These are phyloP conservation scores for Halictus rubicundus DNA, from an alignment of 1,140 invertebrate species.

Conservation along the genomic window DNA sequence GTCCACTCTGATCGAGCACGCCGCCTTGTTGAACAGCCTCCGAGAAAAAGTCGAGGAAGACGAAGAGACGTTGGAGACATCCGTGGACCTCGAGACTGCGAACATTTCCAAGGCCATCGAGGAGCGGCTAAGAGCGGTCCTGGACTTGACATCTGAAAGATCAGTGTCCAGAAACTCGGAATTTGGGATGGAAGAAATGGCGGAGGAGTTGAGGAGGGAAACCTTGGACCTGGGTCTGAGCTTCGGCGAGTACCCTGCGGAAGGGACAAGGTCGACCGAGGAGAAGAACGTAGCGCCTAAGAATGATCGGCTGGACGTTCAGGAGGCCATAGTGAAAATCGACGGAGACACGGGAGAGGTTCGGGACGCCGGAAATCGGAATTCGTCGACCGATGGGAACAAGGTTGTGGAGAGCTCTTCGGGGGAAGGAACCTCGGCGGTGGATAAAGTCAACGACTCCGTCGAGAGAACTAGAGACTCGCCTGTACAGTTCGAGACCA, in stretches of 20 bases:
- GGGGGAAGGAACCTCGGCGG: not conserved
- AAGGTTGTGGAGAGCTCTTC: not conserved
- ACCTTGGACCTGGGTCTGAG: not conserved
- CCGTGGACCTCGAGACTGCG: too few species aligned
- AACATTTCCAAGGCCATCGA: not conserved
- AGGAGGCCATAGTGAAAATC: too few species aligned
- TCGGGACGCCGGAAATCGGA: not conserved
- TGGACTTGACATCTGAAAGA: too few species aligned
- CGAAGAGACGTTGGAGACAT: not conserved
- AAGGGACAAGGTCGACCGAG: not conserved
- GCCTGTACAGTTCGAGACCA: too few species aligned
- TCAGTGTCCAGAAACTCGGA: not conserved
- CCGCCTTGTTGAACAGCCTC: not conserved
- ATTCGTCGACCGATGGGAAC: not conserved
- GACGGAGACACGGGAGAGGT: not conserved
- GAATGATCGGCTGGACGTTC: not conserved
- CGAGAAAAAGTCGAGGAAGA: not conserved
- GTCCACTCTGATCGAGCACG: not conserved
- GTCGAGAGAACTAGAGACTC: not conserved
- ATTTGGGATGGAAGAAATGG: not conserved
- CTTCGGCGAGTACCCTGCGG: too few species aligned
- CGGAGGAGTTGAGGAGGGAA: not conserved
- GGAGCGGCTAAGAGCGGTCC: not conserved
- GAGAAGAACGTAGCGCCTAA: not conserved
- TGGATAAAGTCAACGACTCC: not conserved